These are phyloP conservation scores for Cecidostiba fungosa DNA, from an alignment of 2,888 invertebrate genomes.

Conservation along the genomic window DNA sequence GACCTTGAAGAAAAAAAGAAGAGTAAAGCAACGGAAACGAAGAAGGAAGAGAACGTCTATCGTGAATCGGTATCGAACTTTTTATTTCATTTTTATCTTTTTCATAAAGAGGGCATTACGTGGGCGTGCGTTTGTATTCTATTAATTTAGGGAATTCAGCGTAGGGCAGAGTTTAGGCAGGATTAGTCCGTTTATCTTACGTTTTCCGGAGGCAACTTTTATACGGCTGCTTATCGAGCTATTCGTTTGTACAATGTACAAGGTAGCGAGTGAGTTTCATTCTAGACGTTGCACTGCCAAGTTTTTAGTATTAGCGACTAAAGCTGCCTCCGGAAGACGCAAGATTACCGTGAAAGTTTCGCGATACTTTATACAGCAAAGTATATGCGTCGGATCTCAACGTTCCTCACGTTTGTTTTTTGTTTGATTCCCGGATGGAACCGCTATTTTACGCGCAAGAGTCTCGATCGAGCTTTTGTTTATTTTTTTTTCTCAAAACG, in stretches of 20 bases:
- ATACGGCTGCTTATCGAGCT: neutral
- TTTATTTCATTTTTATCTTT: slow-evolving; percentile 26
- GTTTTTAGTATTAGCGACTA: neutral
- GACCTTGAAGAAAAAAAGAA: slow-evolving; percentile 56
- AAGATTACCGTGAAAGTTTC: slow-evolving; percentile 36
- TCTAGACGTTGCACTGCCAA: slow-evolving; percentile 22
- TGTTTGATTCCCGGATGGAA: slow-evolving; percentile 44
- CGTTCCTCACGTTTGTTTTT: slow-evolving; percentile 58
- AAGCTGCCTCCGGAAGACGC: slow-evolving; percentile 48
- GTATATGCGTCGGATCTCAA: slow-evolving; percentile 63
- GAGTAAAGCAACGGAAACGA: slow-evolving; percentile 44
- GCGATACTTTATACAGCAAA: slow-evolving; percentile 58
- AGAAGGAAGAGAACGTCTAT: slow-evolving; percentile 58
- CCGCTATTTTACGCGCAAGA: neutral
- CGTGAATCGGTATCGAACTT: slow-evolving; percentile 51
- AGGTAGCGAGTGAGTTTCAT: neutral
- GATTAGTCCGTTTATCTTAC: slow-evolving; percentile 33
- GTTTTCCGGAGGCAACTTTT: slow-evolving; percentile 52
- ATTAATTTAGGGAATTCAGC: slow-evolving; percentile 45
- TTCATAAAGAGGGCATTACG: slow-evolving; percentile 60
- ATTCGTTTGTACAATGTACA: slow-evolving; percentile 14
- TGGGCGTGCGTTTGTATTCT: slow-evolving; percentile 60
- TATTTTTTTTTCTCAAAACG: slow-evolving; percentile 37
- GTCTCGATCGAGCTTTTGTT: neutral
- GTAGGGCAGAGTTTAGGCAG: slow-evolving; percentile 47